Base-by-base conservation (phyloP, 2,888 invertebrate genomes). In the Chamaedrilus cognettii region DNA sequence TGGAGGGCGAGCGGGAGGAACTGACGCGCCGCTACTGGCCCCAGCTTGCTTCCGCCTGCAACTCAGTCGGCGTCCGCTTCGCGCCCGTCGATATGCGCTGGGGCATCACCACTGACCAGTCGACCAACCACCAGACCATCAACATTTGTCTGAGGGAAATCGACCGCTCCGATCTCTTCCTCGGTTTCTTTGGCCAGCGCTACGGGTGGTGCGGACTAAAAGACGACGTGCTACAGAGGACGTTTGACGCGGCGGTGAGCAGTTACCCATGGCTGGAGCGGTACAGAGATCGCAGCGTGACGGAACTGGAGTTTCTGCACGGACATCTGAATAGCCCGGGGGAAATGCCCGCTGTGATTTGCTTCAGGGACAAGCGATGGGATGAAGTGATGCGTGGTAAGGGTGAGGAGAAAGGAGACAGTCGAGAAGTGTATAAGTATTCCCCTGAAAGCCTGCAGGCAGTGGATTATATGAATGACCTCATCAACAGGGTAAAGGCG, bases 1-100 rank as follows among this genome's bases (percentile, higher is more conserved):
- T 85, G 77, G 81, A 82, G 33, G 83, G 79, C 15, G 79, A 85
- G 59, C 70, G 81, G 63, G 78, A 80, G 64, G 79, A 80, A 60
- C 70, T 84, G n/a, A 78, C 79, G 3, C 71, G 76, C 28, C 70
- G 72, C 60, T 81, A 81, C 68, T 81, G 79, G 63, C 82, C 82
- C 4, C 76, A 75, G 55, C 75, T 82, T 55, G 75, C 78, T 19
- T 78, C 79, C 65, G 67, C 77, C 15, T 80, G 80, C 71, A 31
- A 30, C 59, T 33, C 57, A 3, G 52, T n/a, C 68, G 69, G 69
- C 3, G 59, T 81, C 19, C 78, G 78, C 69, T 81, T 81, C 73
- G 77, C 77, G 15, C 77, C 81, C 2, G 79, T 82, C 3, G 81
- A 82, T 68, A 78, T 82, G 79, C 70, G 82, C 58, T 82, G 82